Conservation (phyloP, 1,140 invertebrate genomes). For the Phortica variegata region DNA sequence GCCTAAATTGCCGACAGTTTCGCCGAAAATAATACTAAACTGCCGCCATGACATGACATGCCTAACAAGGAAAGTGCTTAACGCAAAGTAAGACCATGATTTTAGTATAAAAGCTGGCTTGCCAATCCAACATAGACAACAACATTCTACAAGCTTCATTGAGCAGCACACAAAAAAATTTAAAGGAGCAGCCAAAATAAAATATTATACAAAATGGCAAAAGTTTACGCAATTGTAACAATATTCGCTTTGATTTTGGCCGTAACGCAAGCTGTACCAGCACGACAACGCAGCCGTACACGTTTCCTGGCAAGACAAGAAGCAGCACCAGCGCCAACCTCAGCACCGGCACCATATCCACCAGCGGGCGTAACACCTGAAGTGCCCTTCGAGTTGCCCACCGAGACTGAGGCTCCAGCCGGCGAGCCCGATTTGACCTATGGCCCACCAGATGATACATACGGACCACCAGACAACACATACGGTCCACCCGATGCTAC, state of each 20-base stretch:
- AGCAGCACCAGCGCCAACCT: slow-evolving; percentile 34
- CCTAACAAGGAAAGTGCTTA: slow-evolving; percentile 37
- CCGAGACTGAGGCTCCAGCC: slow-evolving; percentile 37
- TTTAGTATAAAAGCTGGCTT: slow-evolving; percentile 32
- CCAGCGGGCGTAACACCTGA: slow-evolving; percentile 44
- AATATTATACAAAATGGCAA: slow-evolving; percentile 38
- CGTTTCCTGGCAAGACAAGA: slow-evolving; percentile 40
- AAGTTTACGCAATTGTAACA: slow-evolving; percentile 34
- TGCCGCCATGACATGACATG: slow-evolving; percentile 29
- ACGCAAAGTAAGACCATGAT: slow-evolving; percentile 10
- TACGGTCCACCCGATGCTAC: slow-evolving; percentile 30
- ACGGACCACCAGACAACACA: slow-evolving; percentile 34
- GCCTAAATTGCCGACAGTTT: neutral
- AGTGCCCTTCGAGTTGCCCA: slow-evolving; percentile 43
- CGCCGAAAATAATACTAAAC: neutral
- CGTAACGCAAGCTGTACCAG: slow-evolving; percentile 24
- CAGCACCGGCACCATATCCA: slow-evolving; percentile 37
- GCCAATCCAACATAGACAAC: slow-evolving; percentile 10
- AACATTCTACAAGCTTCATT: slow-evolving; percentile 36
- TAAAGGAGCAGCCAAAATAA: slow-evolving; percentile 12
- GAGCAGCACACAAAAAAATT: neutral
- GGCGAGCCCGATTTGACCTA: slow-evolving; percentile 38
- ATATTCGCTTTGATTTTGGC: slow-evolving; percentile 22
- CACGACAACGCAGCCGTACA: slow-evolving; percentile 24
- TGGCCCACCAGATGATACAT: slow-evolving; percentile 36